Base-by-base conservation (phyloP, 2,888 invertebrate genomes). In the Cecidostiba fungosa region DNA sequence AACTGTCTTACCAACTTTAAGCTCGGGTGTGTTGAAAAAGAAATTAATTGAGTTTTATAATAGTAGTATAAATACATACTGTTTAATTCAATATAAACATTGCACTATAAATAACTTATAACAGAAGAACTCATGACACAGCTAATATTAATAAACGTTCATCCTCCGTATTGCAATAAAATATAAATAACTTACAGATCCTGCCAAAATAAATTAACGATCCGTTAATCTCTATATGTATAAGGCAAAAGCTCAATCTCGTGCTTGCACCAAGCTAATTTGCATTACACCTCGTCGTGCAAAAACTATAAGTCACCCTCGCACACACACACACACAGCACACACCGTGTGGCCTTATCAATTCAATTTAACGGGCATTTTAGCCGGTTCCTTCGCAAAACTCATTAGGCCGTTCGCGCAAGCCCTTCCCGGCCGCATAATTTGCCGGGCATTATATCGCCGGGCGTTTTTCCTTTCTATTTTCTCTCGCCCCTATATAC, bases 371-470 rank as follows among this genome's bases (percentile, higher is more conserved):
- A 82, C 84, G 79, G 84, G 73, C 79, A 72, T 70, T 83, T 83
- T 87, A 82, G 86, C 77, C 76, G 74, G 81, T 83, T 82, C 78
- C 84, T 84, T 87, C 82, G 87, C 77, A 78, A 87, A 87, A 87
- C 87, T 85, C 85, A 62, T 87, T 85, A 87, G 81, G 14, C 73
- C 66, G 8, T n/a, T 59, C 54, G 54, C 16, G 32, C 77, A 36
- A 62, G 76, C 36, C 54, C 77, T 19, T 10, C 70, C 23, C 69
- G 78, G 82, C 74, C 74, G 82, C 82, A 76, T 76, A 82, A 82
- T 82, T 82, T 82, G 66, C 76, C 76, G n/a, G 36, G 66, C 76
- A 23, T 29, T 79, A 72, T 79, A 79, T 69, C 59, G n/a, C 39
- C 19, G 32, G 32, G 32, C 29, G 19, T 59, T 59, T 78, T 72